Evolutionary conservation across 2,113 vertebrate genomes (phyloP).

Genomic region (Nannospalax galili): DNA sequence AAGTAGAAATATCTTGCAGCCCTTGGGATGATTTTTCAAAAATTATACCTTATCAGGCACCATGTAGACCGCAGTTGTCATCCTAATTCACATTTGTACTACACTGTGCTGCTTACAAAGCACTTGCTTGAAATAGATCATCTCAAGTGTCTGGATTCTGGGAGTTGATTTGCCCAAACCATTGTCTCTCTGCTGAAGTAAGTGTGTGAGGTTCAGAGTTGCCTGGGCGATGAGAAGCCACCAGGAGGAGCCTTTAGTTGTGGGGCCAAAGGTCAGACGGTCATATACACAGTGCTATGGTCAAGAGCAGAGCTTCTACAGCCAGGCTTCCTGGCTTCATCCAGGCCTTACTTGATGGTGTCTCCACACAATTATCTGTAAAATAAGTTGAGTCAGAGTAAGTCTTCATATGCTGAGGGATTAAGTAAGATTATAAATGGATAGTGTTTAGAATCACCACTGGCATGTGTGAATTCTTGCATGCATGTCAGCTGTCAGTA

Average conservation of each 20-base stretch:
- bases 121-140: conserved; percentile 55
- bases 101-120: conserved; percentile 10
- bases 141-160: conserved; percentile 15
- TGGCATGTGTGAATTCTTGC: background rate
- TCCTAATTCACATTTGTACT: conserved; percentile 41
- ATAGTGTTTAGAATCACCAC: background rate
- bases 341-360: background rate
- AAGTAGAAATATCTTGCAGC: conserved; percentile 9
- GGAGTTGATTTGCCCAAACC: conserved; percentile 30
- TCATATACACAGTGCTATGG: background rate
- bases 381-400: background rate
- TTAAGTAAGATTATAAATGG: background rate
- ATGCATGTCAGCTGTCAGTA: background rate
- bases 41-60: conserved; percentile 38
- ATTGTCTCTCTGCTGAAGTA: background rate
- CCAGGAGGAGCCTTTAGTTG: background rate
- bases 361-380: conserved; percentile 21
- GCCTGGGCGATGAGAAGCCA: background rate
- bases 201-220: background rate
- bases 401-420: background rate
- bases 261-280: background rate
- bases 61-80: conserved; percentile 25
- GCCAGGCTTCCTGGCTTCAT: background rate
- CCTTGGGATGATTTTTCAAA: background rate
- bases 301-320: background rate